These are phyloP conservation scores for Ostrea edulis DNA, from an alignment of 1,140 invertebrate genomes.

Conservation along the genomic window DNA sequence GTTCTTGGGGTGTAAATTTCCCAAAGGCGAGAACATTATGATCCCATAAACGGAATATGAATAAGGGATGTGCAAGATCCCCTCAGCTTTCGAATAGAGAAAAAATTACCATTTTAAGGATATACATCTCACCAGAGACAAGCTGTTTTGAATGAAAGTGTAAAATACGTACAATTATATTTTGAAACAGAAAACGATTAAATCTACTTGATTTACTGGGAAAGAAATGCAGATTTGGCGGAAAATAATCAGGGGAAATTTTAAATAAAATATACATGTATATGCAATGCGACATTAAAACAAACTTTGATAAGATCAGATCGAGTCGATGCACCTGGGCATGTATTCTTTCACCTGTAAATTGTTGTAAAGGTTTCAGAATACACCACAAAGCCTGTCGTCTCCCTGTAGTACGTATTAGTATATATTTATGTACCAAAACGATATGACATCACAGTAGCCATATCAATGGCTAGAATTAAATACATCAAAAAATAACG, in stretches of 20 bases:
- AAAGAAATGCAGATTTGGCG: too few species aligned
- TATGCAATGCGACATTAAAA: background rate
- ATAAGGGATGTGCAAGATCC: background rate
- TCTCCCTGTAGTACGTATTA: too few species aligned
- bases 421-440: too few species aligned
- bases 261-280: background rate
- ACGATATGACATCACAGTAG: too few species aligned
- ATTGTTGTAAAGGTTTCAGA: background rate
- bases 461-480: too few species aligned
- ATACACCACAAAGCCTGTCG: background rate
- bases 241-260: background rate
- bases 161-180: too few species aligned
- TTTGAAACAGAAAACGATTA: too few species aligned
- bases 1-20: background rate
- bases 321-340: background rate
- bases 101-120: too few species aligned
- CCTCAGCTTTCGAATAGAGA: background rate
- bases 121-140: too few species aligned
- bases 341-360: background rate
- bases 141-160: too few species aligned
- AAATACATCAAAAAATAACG: too few species aligned
- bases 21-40: conserved; percentile 1
- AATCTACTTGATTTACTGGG: too few species aligned
- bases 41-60: background rate
- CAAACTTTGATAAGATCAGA: background rate